Conservation (phyloP, 2,888 invertebrate genomes). For the Lamproptera curius region DNA sequence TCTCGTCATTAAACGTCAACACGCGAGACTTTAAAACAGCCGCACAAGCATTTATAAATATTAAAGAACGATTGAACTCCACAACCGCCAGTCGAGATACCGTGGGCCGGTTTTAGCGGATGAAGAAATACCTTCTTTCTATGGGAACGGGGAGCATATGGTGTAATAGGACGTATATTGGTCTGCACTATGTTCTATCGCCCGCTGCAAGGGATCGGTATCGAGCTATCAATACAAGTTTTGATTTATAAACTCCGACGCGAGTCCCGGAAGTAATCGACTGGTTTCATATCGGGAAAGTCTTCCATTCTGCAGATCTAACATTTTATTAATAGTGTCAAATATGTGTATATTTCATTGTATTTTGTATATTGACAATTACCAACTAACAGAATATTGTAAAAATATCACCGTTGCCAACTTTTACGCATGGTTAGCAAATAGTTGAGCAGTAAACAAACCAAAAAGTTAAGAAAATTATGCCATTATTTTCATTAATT, state of each 20-base stretch:
- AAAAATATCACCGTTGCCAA: too few relatives aligned
- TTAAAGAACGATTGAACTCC: conserved; percentile 4
- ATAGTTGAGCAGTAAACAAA: too few relatives aligned
- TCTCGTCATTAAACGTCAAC: background rate
- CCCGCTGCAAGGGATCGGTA: conserved; percentile 9
- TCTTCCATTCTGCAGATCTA: too few relatives aligned
- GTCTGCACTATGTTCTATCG: conserved; percentile 11
- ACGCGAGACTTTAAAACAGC: background rate
- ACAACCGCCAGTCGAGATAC: background rate
- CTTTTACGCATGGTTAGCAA: too few relatives aligned
- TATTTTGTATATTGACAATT: too few relatives aligned
- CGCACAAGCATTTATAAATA: conserved; percentile 3
- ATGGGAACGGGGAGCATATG: conserved; percentile 18
- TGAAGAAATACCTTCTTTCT: conserved; percentile 18
- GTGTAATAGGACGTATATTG: conserved; percentile 15
- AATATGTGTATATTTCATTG: too few relatives aligned
- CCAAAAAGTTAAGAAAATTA: too few relatives aligned
- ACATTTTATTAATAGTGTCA: too few relatives aligned
- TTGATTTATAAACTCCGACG: conserved; percentile 16
- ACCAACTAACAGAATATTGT: too few relatives aligned
- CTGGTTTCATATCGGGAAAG: too few relatives aligned
- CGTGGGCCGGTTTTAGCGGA: conserved; percentile 10
- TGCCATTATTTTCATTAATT: too few relatives aligned
- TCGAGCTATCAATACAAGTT: conserved; percentile 8
- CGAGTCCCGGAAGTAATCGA: conserved; percentile 6